These are phyloP conservation scores for Dendrophyllia cribrosa DNA, from an alignment of 64 coral and sea anemone genomes.

Conservation along the genomic window DNA sequence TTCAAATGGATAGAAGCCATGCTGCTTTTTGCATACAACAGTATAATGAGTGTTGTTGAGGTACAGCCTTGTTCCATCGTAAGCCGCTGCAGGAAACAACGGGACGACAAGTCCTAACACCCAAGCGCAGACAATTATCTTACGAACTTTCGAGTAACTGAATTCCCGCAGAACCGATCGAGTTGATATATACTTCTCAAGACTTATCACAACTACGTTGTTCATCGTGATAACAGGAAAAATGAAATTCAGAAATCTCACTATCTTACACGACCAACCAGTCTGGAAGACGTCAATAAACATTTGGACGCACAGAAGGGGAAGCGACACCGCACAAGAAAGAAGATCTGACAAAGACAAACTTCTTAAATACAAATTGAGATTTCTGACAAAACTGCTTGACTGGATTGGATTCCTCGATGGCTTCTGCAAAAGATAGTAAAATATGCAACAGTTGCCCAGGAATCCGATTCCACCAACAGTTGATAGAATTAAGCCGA, in stretches of 20 bases:
- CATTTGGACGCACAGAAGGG: not conserved
- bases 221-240: constrained; percentile 41
- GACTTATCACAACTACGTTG: constrained; percentile 38
- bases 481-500: not conserved
- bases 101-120: not conserved
- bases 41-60: constrained; percentile 15
- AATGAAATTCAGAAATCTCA: constrained; percentile 23
- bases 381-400: not conserved
- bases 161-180: not conserved
- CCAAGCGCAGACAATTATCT: constrained; percentile 22
- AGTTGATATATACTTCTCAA: constrained; percentile 52
- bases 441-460: not conserved
- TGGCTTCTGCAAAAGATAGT: constrained; percentile 15
- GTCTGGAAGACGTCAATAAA: constrained; percentile 51
- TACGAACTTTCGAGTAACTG: not conserved
- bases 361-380: not conserved
- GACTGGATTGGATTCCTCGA: not conserved
- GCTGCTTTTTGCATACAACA: not conserved
- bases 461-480: not conserved
- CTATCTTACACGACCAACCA: constrained; percentile 16
- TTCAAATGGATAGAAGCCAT: not conserved
- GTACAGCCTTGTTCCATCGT: not conserved
- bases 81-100: not conserved
- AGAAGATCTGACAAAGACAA: constrained; percentile 26
- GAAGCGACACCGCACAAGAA: not conserved